Conservation (phyloP, 2,888 invertebrate species). For the Perdita meconis region DNA sequence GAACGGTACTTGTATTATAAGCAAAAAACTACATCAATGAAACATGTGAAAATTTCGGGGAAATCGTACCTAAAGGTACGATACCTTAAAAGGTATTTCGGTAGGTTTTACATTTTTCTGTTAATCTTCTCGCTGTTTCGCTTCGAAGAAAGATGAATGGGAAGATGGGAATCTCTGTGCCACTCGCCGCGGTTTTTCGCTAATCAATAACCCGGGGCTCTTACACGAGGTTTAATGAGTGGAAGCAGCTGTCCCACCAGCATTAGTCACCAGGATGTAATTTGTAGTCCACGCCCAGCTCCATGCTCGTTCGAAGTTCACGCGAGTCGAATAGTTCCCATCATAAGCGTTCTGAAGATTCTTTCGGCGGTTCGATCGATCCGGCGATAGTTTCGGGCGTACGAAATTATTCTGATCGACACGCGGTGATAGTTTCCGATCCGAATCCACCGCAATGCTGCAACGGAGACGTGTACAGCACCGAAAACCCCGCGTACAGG, state of each 20-base stretch:
- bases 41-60: too few relatives aligned
- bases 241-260: conserved; percentile 46
- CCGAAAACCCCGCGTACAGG: neutral
- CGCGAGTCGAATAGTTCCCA: neutral
- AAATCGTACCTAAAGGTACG: too few relatives aligned
- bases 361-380: too few relatives aligned
- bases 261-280: conserved; percentile 53
- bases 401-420: conserved; percentile 7
- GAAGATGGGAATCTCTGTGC: neutral
- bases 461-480: neutral
- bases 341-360: too few relatives aligned
- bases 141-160: neutral
- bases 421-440: neutral
- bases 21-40: too few relatives aligned
- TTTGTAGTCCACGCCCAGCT: conserved; percentile 28
- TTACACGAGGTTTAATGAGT: conserved; percentile 42
- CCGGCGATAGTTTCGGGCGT: neutral
- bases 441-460: neutral
- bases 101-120: too few relatives aligned
- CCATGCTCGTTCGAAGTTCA: neutral
- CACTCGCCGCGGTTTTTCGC: conserved; percentile 30
- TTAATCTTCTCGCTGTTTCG: too few relatives aligned
- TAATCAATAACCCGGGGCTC: conserved; percentile 39
- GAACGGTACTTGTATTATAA: too few relatives aligned
- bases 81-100: too few relatives aligned